phyloP scores from a whole-genome alignment of 1,140 invertebrate species.

The Trichonephila clavipes region DNA sequence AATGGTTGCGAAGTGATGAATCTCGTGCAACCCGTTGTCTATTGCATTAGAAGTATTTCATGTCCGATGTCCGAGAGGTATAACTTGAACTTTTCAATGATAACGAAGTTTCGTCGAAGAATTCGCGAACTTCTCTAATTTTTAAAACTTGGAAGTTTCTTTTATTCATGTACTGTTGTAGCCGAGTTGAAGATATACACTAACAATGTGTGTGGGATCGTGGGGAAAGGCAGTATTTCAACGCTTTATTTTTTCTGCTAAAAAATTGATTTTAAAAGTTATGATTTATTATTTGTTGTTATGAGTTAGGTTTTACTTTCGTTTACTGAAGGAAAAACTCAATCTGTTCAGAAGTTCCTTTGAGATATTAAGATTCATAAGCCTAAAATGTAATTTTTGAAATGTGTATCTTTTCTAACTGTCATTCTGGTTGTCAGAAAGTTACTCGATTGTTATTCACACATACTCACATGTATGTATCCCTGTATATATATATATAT shows the following conservation, averaged over 20 bases:
- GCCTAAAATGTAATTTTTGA: too few relatives aligned
- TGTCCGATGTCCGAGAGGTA: background rate
- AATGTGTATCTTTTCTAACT: too few relatives aligned
- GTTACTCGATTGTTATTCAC: too few relatives aligned
- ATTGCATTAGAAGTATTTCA: conserved; percentile 44
- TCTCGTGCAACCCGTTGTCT: background rate
- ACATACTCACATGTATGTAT: too few relatives aligned
- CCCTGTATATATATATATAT: too few relatives aligned
- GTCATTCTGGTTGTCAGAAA: too few relatives aligned
- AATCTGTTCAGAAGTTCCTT: too few relatives aligned
- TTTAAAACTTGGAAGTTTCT: background rate
- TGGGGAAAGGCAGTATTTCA: background rate
- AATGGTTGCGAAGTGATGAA: conserved; percentile 37
- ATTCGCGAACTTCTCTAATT: conserved; percentile 29
- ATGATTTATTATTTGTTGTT: too few relatives aligned
- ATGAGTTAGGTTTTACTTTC: too few relatives aligned
- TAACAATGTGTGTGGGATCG: background rate
- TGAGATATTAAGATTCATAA: too few relatives aligned
- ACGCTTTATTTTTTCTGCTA: background rate
- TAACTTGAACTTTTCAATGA: conserved; percentile 27
- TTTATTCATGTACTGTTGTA: conserved; percentile 34
- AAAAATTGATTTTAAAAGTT: too few relatives aligned
- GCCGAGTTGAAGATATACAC: background rate
- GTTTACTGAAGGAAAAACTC: too few relatives aligned
- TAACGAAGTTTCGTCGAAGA: conserved; percentile 31